Evolutionary conservation across 1,140 invertebrate species (phyloP).

Genomic region (Lysiphlebus fabarum): DNA sequence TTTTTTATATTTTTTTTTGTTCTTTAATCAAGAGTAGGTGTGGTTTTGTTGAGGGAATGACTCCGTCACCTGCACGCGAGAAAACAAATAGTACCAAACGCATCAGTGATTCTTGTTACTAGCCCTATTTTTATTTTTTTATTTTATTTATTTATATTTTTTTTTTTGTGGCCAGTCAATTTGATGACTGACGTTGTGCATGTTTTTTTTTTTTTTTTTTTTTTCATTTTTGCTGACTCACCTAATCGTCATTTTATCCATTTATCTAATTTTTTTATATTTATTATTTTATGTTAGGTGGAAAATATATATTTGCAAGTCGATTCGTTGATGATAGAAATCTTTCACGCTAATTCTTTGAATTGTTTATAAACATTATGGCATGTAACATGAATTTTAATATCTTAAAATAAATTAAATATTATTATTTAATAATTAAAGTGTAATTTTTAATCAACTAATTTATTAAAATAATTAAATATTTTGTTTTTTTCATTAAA

Average conservation of each 20-base stretch:
- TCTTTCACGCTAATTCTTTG: slow-evolving; percentile 23
- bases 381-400: neutral
- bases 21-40: no score
- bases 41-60: neutral
- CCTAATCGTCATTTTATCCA: neutral
- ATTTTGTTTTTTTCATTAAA: no score
- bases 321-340: slow-evolving; percentile 30
- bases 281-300: slow-evolving; percentile 13
- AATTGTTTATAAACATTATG: neutral
- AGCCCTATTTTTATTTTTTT: neutral
- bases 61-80: slow-evolving; percentile 9
- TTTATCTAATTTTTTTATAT: slow-evolving; percentile 29
- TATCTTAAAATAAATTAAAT: no score
- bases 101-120: neutral
- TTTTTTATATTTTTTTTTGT: no score
- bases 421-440: no score
- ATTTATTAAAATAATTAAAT: no score
- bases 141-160: no score
- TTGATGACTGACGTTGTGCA: slow-evolving; percentile 18
- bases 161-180: slow-evolving; percentile 1
- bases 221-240: neutral
- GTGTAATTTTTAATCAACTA: no score
- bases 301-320: slow-evolving; percentile 29
- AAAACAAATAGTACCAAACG: slow-evolving; percentile 19
- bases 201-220: slow-evolving; percentile 13